Evolutionary conservation across 2,797 vertebrate genomes (phyloP).

Genomic region (Bryconaethiops microstoma): DNA sequence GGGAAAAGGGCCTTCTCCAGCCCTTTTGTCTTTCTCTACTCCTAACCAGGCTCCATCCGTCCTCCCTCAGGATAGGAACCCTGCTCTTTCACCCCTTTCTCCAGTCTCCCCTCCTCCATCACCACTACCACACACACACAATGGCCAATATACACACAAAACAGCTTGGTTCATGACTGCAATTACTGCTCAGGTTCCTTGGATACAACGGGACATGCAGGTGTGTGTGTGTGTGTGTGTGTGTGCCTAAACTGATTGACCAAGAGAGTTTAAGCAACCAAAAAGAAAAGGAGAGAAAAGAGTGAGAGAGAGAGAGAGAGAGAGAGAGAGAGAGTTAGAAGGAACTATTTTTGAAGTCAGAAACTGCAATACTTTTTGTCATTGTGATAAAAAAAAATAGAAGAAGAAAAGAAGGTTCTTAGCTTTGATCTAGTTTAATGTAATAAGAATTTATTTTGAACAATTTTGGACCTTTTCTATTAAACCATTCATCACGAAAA

Average conservation of each 20-base stretch:
- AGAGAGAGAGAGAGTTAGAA: background rate
- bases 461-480: background rate
- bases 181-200: slow-evolving; percentile 43
- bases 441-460: too few relatives aligned
- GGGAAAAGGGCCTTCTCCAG: slow-evolving; percentile 77
- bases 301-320: slow-evolving; percentile 8
- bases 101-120: slow-evolving; percentile 25
- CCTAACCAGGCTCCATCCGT: slow-evolving; percentile 61
- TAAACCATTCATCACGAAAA: background rate
- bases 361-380: background rate
- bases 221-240: slow-evolving; percentile 12
- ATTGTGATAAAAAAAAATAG: background rate
- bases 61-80: slow-evolving; percentile 74
- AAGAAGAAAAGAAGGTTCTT: too few relatives aligned
- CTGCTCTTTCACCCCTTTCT: slow-evolving; percentile 67
- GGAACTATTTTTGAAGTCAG: background rate
- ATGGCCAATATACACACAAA: slow-evolving; percentile 61
- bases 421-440: too few relatives aligned
- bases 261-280: background rate
- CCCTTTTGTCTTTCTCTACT: slow-evolving; percentile 77
- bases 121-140: slow-evolving; percentile 57
- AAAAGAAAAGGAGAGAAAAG: background rate
- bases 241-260: background rate
- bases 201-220: slow-evolving; percentile 15
- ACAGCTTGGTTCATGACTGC: slow-evolving; percentile 32